Conservation (phyloP, 1,140 invertebrate species). For the Aphis craccivora region DNA sequence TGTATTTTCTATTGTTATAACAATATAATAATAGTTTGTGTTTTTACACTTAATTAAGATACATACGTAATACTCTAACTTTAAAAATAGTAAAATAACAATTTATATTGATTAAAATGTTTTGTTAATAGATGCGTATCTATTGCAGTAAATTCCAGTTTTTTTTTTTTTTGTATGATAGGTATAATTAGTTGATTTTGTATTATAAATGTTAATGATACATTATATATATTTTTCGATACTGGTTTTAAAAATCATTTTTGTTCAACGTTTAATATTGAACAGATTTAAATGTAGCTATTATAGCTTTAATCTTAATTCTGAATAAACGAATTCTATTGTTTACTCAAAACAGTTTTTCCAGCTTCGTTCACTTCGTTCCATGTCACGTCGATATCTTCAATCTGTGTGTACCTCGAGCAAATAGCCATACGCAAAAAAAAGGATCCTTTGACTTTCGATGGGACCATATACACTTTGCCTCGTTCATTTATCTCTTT, state of each 20-base stretch:
- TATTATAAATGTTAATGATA: neutral
- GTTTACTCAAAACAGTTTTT: constrained; percentile 67
- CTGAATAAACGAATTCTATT: neutral
- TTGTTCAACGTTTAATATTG: neutral
- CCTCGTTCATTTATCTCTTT: constrained; percentile 89
- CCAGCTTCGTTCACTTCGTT: constrained; percentile 74
- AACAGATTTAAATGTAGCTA: neutral
- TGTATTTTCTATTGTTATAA: neutral
- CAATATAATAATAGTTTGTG: neutral
- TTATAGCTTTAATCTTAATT: neutral
- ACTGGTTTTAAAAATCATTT: neutral
- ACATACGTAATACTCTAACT: neutral
- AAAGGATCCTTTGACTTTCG: constrained; percentile 82
- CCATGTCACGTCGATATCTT: constrained; percentile 88
- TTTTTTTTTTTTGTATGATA: neutral
- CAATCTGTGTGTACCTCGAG: constrained; percentile 80
- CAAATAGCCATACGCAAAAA: constrained; percentile 93
- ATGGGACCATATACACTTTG: constrained; percentile 93
- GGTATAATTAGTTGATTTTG: neutral
- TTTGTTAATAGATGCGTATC: neutral
- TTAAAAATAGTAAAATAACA: neutral
- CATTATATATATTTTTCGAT: neutral
- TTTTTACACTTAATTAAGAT: neutral
- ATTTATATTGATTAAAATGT: neutral
- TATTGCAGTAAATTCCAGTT: neutral